Percentiles rank a stretch among this genome's conserved stretches.
These are phyloP conservation scores for Anarhynchus alexandrinus DNA, from an alignment of 2,113 vertebrate genomes.

Conservation along the genomic window DNA sequence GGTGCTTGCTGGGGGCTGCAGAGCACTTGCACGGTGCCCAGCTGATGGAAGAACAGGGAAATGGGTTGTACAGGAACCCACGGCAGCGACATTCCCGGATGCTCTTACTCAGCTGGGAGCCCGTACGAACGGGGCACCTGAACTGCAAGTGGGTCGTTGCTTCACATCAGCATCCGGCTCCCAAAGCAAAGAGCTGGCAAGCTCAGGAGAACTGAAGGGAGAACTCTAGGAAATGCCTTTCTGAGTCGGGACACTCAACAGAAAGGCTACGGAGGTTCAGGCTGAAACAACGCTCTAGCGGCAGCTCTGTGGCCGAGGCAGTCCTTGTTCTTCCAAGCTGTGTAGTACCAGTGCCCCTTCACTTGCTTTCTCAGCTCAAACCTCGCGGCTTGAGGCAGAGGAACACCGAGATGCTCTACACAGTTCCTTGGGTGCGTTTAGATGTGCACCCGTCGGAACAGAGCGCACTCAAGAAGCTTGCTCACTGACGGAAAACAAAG, in stretches of 20 bases:
- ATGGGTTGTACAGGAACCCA: not conserved
- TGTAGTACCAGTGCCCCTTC: not conserved
- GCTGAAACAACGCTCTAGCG: not conserved
- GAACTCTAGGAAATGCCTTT: not conserved
- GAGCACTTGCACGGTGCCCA: not conserved
- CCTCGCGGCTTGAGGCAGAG: not conserved
- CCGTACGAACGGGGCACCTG: rapidly evolving
- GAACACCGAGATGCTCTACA: not conserved
- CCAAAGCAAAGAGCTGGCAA: not conserved
- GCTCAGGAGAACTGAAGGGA: not conserved
- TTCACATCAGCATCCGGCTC: not conserved
- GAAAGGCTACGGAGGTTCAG: not conserved
- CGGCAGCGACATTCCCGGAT: not conserved
- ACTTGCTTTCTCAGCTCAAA: not conserved
- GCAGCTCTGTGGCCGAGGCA: not conserved
- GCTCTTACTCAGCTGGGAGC: not conserved
- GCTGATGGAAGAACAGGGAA: not conserved
- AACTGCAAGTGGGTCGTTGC: not conserved
- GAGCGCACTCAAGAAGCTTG: not conserved
- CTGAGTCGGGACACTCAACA: not conserved
- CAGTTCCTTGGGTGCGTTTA: not conserved
- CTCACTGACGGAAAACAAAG: not conserved
- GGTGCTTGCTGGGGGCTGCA: not conserved
- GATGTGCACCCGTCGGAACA: not conserved
- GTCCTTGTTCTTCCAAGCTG: not conserved